Evolutionary conservation across 2,113 vertebrate species (phyloP), one percentile per base, ranked within the genome.

Genomic region (Pollachius pollachius): DNA sequence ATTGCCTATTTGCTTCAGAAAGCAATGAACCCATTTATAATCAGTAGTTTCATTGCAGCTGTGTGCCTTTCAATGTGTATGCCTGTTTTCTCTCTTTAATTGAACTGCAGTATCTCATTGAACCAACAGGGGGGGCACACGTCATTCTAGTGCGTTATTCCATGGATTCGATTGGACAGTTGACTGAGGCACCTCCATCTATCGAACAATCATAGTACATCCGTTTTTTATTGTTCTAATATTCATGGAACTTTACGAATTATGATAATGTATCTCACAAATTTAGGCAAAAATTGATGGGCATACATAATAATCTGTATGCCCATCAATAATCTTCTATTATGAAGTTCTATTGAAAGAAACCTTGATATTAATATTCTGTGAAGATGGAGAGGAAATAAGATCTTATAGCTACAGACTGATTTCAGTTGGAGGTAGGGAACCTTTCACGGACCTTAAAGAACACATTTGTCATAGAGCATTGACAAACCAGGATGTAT

Each of bases 71-170:
- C 41, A 3, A 37, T 12, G 1, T 48, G 41, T 13, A 48, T 9
- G 12, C 12, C 12, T 48, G 41, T 48, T 12, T 48, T 9, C 41
- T 9, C 41, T 7, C 41, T 48, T 48, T 48, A 13, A 48, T 48
- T 48, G 41, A 48, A 13, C 4, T 78, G 88, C 18, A 73, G 41
- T 73, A 69, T 67, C 27, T 52, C 13, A 61, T 4, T 1, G 3
- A 0, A 25, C 77, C 87, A 80, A 66, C 74, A 89, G 88, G 85
- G 62, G 63, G 74, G 0, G 84, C 34, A 25, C 79, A 52, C 48
- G 79, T 63, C 58, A 62, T 81, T 73, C 67, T 65, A 13, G 64
- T 77, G 41, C 41, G 12, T 34, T 34, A 34, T 34, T 4, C 30
- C 2, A 34, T 34, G 30, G 30, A 34, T 34, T 34, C 3, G 30